A percentile compares a stretch with the other conserved stretches of the same genome.
Evolutionary conservation across 2,888 invertebrate genomes (phyloP).

Genomic region (Gari tellinella): DNA sequence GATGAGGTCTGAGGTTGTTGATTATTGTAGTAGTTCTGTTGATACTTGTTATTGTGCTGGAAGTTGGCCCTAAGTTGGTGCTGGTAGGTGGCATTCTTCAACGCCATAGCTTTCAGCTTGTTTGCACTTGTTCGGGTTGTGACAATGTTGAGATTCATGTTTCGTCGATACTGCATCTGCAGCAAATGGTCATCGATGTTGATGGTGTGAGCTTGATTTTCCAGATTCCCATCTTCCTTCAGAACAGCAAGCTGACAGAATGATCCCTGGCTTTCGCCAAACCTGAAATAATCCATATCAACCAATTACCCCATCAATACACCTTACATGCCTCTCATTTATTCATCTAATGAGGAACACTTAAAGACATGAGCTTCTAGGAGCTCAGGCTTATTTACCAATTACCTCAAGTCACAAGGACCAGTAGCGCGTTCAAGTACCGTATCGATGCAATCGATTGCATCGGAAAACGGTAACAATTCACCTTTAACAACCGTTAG

Average conservation of each 20-base stretch:
- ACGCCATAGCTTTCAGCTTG: constrained; percentile 53
- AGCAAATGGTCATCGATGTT: constrained; percentile 72
- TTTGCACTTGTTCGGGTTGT: constrained; percentile 64
- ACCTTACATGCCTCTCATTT: no score
- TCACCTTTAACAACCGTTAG: no score
- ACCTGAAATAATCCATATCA: constrained; percentile 54
- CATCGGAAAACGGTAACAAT: no score
- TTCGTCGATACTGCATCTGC: constrained; percentile 61
- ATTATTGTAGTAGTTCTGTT: constrained; percentile 66
- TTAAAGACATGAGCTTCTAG: no score
- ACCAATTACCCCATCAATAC: no score
- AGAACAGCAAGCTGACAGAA: constrained; percentile 74
- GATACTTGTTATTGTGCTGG: constrained; percentile 52
- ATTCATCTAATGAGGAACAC: no score
- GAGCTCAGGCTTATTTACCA: no score
- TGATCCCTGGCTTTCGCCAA: constrained; percentile 77
- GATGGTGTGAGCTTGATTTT: constrained; percentile 71
- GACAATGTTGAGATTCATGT: constrained; percentile 66
- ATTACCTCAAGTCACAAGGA: no score
- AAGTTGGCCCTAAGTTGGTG: constrained; percentile 48
- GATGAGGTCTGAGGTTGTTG: constrained; percentile 38
- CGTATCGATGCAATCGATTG: no score
- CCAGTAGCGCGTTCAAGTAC: no score
- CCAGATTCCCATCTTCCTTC: constrained; percentile 72
- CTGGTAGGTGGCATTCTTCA: constrained; percentile 62